Evolutionary conservation across 2,113 vertebrate species (phyloP).

Genomic region (Prionailurus viverrinus): DNA sequence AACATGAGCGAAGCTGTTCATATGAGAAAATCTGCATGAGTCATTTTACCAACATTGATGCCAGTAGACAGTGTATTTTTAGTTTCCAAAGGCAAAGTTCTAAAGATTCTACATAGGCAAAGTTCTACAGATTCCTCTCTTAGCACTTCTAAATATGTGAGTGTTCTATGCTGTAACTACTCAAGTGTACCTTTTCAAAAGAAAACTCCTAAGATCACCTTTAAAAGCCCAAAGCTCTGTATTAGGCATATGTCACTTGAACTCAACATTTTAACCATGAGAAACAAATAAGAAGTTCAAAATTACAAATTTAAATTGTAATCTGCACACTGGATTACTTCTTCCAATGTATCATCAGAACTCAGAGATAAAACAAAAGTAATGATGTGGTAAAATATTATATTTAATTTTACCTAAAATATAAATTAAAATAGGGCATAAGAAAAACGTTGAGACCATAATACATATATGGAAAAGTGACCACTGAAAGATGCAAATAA

Average conservation of each 20-base stretch:
- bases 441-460: constrained; percentile 80
- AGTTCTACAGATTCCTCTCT: background rate
- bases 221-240: background rate
- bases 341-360: constrained; percentile 56
- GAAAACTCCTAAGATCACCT: background rate
- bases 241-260: background rate
- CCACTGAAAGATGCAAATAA: constrained; percentile 83
- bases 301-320: constrained; percentile 63
- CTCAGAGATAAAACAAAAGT: constrained; percentile 59
- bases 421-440: constrained; percentile 82
- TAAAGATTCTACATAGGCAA: constrained; percentile 7
- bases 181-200: constrained; percentile 29
- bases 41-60: background rate
- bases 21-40: background rate
- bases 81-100: constrained; percentile 20
- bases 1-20: background rate
- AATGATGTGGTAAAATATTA: constrained; percentile 82
- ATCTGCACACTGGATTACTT: constrained; percentile 47
- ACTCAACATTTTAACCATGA: constrained; percentile 56
- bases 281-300: constrained; percentile 58
- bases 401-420: constrained; percentile 85
- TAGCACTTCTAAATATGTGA: background rate
- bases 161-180: background rate
- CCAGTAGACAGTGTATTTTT: background rate
- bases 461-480: constrained; percentile 81